Base-by-base conservation (phyloP, 2,113 vertebrate genomes). In the Lamprologus speciosus region DNA sequence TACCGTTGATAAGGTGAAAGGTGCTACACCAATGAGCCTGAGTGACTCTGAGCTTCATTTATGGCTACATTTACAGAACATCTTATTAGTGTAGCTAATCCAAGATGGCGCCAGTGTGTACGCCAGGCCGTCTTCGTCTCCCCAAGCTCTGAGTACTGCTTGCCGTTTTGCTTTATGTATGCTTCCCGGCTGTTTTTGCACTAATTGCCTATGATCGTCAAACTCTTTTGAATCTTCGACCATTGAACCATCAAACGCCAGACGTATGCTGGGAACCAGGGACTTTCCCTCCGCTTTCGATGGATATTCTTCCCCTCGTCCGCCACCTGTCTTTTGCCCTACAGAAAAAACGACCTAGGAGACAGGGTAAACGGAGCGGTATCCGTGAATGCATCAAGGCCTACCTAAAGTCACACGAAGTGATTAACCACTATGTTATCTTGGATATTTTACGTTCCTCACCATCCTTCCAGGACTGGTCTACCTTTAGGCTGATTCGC, bases 301-400 rank as follows among this genome's bases (percentile, higher is more conserved):
- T 0, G 3, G 21, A 57, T 57, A 57, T 57, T 57, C 1, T 3
- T 57, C 12, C 54, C 54, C n/a, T 4, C 2, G 5, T 54, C 0
- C 4, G 1, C 54, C 1, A 13, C 21, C 54, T 14, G 4, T 5
- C 54, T 8, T 57, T 57, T 57, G 54, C 54, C 53, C 12, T 26
- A 8, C 23, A 26, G 23, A 55, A 57, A 26, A 57, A 57, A 57
- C 12, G 0, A 57, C 54, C 4, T 57, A 3, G 54, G 54, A 57
- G 54, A 26, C 12, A 8, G 12, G 54, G 12, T 57, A 57, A 57
- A 57, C 0, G 1, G 23, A 26, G 7, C 23, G 4, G 54, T 57
- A 57, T 26, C 54, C 1, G 2, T 57, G 54, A 8, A 57, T 0
- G 0, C 54, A 26, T 26, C 12, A 26, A 57, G 1, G 4, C 54